phyloP scores from a whole-genome alignment of 2,113 vertebrate genomes.

The Acrocephalus arundinaceus region DNA sequence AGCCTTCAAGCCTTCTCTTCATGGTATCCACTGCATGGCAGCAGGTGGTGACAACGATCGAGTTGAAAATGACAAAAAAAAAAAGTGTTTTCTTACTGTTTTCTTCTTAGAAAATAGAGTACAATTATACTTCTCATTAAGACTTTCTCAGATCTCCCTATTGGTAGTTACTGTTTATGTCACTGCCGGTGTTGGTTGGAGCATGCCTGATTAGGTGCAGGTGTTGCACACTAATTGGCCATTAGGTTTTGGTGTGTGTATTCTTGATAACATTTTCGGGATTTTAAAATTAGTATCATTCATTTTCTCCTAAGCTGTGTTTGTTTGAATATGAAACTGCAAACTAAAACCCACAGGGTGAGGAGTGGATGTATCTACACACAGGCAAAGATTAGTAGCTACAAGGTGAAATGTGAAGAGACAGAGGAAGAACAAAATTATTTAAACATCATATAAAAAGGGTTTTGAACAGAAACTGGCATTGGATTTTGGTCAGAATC shows the following conservation, averaged over 20 bases:
- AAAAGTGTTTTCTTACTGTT: neutral
- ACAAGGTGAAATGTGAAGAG: neutral
- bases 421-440: neutral
- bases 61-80: neutral
- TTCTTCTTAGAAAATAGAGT: neutral
- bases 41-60: neutral
- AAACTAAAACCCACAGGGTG: neutral
- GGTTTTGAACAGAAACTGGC: neutral
- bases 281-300: neutral
- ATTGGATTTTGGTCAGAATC: neutral
- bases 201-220: conserved; percentile 1
- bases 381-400: neutral
- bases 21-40: neutral
- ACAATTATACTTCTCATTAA: neutral
- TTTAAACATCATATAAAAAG: neutral
- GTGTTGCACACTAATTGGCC: conserved; percentile 12
- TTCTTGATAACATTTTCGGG: neutral
- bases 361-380: neutral
- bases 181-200: neutral
- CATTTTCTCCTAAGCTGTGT: neutral
- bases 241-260: neutral
- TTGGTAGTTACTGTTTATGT: neutral
- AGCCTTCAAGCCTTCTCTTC: neutral
- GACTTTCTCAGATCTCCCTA: neutral
- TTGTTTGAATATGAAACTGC: neutral